These are phyloP conservation scores for Drosophila murphyi DNA, from an alignment of 1,140 invertebrate species.

Conservation along the genomic window DNA sequence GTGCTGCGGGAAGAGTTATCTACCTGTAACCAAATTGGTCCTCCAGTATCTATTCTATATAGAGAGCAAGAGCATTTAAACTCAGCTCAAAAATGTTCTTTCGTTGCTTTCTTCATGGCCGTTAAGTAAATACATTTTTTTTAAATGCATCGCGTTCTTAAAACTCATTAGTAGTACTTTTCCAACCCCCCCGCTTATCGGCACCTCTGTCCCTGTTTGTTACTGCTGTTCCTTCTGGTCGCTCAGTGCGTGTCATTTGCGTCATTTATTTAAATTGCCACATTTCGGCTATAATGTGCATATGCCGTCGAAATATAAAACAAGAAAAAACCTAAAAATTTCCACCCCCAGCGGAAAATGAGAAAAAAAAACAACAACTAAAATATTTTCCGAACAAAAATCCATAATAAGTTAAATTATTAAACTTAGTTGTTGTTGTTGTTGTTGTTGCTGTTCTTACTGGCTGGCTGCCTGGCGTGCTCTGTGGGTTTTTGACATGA, in stretches of 20 bases:
- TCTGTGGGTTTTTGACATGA: conserved; percentile 57
- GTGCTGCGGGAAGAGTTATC: too few species aligned
- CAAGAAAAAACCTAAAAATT: conserved; percentile 47
- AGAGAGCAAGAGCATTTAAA: not conserved
- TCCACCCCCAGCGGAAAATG: conserved; percentile 67
- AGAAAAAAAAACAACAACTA: conserved; percentile 47
- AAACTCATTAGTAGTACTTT: conserved; percentile 68
- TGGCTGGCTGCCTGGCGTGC: conserved; percentile 25
- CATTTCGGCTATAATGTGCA: conserved; percentile 76
- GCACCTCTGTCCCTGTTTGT: not conserved
- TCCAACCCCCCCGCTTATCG: not conserved
- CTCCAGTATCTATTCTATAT: conserved; percentile 33
- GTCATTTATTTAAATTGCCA: conserved; percentile 83
- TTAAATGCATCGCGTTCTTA: conserved; percentile 55
- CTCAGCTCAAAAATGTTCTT: conserved; percentile 1
- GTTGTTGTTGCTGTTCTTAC: conserved; percentile 23
- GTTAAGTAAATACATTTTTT: conserved; percentile 27
- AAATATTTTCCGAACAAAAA: conserved; percentile 72
- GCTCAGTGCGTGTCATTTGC: conserved; percentile 71
- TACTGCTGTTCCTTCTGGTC: conserved; percentile 6
- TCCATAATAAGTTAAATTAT: conserved; percentile 82
- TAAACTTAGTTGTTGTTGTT: conserved; percentile 63
- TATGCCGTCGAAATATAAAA: conserved; percentile 56
- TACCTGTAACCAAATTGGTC: conserved; percentile 19
- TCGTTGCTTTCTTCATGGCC: not conserved